phyloP scores from a whole-genome alignment of 2,797 vertebrate species.

The Apodemus agrarius region DNA sequence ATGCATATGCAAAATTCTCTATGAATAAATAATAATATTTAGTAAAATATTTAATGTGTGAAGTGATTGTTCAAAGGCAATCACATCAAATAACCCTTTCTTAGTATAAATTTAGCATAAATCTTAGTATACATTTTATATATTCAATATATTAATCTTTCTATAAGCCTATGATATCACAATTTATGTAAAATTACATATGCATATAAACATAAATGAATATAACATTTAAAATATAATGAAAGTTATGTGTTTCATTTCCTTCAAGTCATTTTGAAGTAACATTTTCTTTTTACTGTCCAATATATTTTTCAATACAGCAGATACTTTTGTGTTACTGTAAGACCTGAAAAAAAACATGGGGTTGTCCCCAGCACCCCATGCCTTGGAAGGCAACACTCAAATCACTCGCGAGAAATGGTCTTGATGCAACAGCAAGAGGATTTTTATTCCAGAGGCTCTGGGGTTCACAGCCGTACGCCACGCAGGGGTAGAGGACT shows the following conservation, averaged over 20 bases:
- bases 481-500: too few relatives aligned
- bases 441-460: too few relatives aligned
- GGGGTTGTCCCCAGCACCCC: too few relatives aligned
- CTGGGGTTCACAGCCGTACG: too few relatives aligned
- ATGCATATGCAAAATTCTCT: background rate
- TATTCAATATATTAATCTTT: conserved; percentile 18
- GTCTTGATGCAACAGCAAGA: too few relatives aligned
- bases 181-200: background rate
- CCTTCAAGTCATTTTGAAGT: conserved; percentile 1
- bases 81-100: background rate
- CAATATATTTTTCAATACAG: background rate
- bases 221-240: conserved; percentile 33
- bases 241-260: background rate
- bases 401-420: too few relatives aligned
- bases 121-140: background rate
- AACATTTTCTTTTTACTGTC: background rate
- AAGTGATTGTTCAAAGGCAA: background rate
- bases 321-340: background rate
- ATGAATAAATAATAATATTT: background rate
- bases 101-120: background rate
- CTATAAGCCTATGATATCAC: conserved; percentile 4
- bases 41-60: background rate
- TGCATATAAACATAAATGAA: background rate
- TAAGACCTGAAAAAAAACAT: too few relatives aligned
- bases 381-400: too few relatives aligned